phyloP scores from a whole-genome alignment of 2,888 invertebrate species.

The Autographa pulchrina region DNA sequence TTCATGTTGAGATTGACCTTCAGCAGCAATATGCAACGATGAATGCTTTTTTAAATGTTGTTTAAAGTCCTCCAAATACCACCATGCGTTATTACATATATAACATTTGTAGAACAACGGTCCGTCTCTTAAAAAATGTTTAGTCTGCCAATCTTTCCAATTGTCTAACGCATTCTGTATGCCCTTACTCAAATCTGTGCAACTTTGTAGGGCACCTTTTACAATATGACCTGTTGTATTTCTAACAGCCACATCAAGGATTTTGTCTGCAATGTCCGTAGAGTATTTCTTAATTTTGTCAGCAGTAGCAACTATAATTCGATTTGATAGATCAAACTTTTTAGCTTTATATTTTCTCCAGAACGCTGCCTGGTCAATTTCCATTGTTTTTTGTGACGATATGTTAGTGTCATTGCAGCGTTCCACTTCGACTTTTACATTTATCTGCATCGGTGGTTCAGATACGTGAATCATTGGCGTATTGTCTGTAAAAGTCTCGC shows the following conservation, averaged over 20 bases:
- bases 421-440: constrained; percentile 57
- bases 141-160: constrained; percentile 60
- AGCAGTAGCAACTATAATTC: background rate
- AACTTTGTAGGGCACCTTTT: background rate
- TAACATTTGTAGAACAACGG: constrained; percentile 76
- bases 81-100: constrained; percentile 70
- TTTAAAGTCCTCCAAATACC: constrained; percentile 67
- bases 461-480: background rate
- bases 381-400: background rate
- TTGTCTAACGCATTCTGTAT: constrained; percentile 52
- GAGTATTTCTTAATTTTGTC: constrained; percentile 7
- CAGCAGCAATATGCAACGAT: background rate
- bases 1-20: constrained; percentile 55
- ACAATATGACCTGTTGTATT: constrained; percentile 18
- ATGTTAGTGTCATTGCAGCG: constrained; percentile 30
- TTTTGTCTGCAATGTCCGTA: constrained; percentile 10
- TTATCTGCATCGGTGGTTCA: constrained; percentile 29
- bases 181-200: constrained; percentile 5
- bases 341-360: too few species aligned
- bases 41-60: constrained; percentile 63
- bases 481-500: background rate
- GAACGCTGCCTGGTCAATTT: background rate
- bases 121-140: constrained; percentile 39
- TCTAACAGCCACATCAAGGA: constrained; percentile 13
- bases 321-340: background rate